Evolutionary conservation across 30 jellyfish, hydroid and myxozoan genomes (phyloP), one percentile per base, ranked within the genome.

Genomic region (Nemopilema nomurai): DNA sequence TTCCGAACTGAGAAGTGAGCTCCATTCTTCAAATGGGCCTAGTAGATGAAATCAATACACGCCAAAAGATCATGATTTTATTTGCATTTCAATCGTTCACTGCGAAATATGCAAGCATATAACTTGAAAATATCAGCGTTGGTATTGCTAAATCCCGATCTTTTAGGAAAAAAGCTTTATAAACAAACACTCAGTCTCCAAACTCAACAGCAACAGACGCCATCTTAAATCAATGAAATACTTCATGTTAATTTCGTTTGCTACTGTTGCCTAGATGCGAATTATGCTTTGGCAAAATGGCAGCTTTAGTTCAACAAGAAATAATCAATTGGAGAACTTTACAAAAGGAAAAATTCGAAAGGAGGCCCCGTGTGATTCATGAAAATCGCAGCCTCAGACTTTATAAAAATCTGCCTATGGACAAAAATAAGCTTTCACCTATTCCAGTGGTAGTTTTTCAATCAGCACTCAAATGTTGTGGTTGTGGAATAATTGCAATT

Each of bases 241-340:
- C 89, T 80, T 80, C 89, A 66, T 65, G 89, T 80, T 63, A 80
- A 24, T 6, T 0, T 7, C 19, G 62, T 28, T 80, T 23, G 89
- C 68, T 63, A 80, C 89, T 64, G 89, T 80, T 80, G 89, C 81
- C 53, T 17, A 57, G 89, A 50, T 73, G 69, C 71, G 8, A 41
- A 41, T 19, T n/a, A n/a, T n/a, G 6, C 27, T 28, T 19, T 62
- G 23, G 30, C 66, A 28, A 32, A 1, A 30, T 77, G 87, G 78
- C n/a, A n/a, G n/a, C n/a, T n/a, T n/a, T n/a, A n/a, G n/a, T n/a
- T n/a, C n/a, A n/a, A n/a, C n/a, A n/a, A n/a, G n/a, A n/a, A n/a
- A n/a, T n/a, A n/a, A n/a, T n/a, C n/a, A n/a, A n/a, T n/a, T n/a
- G n/a, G n/a, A n/a, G n/a, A n/a, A n/a, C n/a, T n/a, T n/a, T n/a